A percentile compares a stretch with the other conserved stretches of the same genome.
Conservation (phyloP, 2,888 invertebrate genomes). For the Ferrisia virgata region DNA sequence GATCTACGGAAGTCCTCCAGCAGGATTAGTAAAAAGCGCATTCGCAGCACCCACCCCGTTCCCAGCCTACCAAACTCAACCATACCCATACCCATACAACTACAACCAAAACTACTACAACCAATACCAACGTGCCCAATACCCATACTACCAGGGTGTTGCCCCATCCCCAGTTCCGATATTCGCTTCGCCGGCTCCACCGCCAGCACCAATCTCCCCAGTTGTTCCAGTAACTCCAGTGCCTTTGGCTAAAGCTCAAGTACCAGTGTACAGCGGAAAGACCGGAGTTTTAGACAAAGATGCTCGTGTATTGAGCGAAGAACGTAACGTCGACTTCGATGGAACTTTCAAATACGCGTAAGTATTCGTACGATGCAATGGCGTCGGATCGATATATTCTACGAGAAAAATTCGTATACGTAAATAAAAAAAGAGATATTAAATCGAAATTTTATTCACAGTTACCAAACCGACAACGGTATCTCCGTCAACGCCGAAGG, state of each 20-base stretch:
- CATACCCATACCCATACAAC: background rate
- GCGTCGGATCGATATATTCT: too few relatives aligned
- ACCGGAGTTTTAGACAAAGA: conserved; percentile 40
- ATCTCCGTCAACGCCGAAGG: conserved; percentile 57
- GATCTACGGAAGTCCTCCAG: background rate
- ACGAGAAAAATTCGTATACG: background rate
- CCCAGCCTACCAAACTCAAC: background rate
- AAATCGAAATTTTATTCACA: conserved; percentile 47
- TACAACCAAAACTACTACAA: background rate
- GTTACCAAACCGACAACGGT: conserved; percentile 59
- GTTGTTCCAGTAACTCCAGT: background rate
- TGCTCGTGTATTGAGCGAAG: conserved; percentile 53
- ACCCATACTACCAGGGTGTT: background rate
- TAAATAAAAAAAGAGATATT: too few relatives aligned
- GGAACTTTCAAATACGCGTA: conserved; percentile 62
- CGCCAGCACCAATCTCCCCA: background rate
- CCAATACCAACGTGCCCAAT: background rate
- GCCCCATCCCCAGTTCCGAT: conserved; percentile 21
- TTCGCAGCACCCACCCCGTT: too few relatives aligned
- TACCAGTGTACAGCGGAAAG: background rate
- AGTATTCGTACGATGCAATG: conserved; percentile 53
- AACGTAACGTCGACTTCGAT: conserved; percentile 56
- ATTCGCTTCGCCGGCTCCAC: background rate
- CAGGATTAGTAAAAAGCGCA: background rate
- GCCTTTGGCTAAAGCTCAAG: background rate